Evolutionary conservation across 2,113 vertebrate species (phyloP), one percentile per base, ranked within the genome.

Genomic region (Crotalus horridus): DNA sequence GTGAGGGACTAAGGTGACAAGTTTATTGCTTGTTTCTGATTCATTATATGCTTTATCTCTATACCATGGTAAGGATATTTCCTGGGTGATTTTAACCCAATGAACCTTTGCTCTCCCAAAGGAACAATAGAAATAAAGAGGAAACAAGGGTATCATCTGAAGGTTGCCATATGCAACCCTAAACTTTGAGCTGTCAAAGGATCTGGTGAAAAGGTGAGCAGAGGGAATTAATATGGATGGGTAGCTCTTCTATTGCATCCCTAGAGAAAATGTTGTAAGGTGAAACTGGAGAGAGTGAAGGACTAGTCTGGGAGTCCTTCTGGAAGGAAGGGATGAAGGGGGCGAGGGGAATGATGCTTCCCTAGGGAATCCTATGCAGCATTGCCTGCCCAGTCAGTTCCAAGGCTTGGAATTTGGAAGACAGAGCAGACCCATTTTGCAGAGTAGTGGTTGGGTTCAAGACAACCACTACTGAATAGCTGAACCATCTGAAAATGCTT

Each of bases 121-220:
- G 88, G 92, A 53, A 46, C 74, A 43, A 24, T 33, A 11, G 53
- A 55, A 74, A 69, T 51, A 23, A 53, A 51, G 85, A 90, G 74
- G 53, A 55, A 86, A 86, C 69, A 90, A 90, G 55, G 26, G 55
- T 88, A 85, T 61, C 85, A 86, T 93, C 85, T 53, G 86, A 89
- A 61, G 88, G 88, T n/a, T 64, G 81, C 92, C 51, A 26, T 89
- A 86, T 85, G 29, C 55, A 24, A 29, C n/a, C 3, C 5, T 61
- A 39, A 90, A 54, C 15, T 21, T 8, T 81, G 15, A 29, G n/a
- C 85, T 91, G 43, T 24, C 55, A 87, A 43, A 24, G 46, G 46
- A 3, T 15, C 85, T 87, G 85, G 85, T 48, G 46, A 53, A 46
- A 87, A 48, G 85, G 85, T 43, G 74, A 43, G 33, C 74, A 43